phyloP scores from a whole-genome alignment of 2,797 vertebrate genomes.

The Thamnophis elegans region DNA sequence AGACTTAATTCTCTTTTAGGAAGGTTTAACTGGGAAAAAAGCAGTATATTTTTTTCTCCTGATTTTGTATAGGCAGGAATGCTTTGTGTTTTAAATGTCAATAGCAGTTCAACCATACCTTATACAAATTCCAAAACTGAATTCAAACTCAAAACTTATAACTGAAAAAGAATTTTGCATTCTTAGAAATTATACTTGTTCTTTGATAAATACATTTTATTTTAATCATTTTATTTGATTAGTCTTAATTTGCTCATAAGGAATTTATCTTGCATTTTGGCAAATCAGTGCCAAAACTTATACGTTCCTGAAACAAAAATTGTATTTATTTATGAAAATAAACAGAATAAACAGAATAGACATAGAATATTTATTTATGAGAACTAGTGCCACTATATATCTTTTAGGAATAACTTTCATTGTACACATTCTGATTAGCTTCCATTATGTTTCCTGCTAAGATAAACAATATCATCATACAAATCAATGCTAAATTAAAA shows the following conservation, averaged over 20 bases:
- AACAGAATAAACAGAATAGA: neutral
- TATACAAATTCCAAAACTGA: neutral
- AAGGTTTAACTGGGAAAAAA: neutral
- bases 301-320: neutral
- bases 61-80: constrained; percentile 27
- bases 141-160: neutral
- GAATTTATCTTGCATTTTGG: neutral
- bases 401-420: neutral
- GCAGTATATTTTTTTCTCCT: neutral
- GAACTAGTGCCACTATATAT: neutral
- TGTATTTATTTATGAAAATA: neutral
- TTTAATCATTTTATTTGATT: constrained; percentile 1
- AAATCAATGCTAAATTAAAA: neutral
- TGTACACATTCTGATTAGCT: neutral
- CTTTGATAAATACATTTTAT: neutral
- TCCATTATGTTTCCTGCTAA: neutral
- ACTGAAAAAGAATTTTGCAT: neutral
- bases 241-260: neutral
- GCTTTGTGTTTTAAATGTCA: neutral
- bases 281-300: neutral
- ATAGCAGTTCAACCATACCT: neutral
- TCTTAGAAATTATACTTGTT: neutral
- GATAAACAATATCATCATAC: neutral
- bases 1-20: neutral
- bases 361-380: neutral